phyloP scores from a whole-genome alignment of 1,140 invertebrate genomes.

The Reticulitermes speratus region DNA sequence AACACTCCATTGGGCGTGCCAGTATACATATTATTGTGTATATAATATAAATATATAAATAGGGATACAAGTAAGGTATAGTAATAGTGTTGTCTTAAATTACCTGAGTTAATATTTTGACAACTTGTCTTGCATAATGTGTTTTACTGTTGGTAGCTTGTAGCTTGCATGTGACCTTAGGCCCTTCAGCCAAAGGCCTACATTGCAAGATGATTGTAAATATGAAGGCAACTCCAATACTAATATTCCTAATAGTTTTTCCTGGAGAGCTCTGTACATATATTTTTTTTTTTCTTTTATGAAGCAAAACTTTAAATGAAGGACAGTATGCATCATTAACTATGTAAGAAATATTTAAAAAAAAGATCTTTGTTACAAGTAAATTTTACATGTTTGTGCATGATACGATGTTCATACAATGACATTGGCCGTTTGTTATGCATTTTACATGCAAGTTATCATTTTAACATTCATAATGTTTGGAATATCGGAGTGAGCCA shows the following conservation, averaged over 20 bases:
- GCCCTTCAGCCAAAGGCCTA: conserved; percentile 10
- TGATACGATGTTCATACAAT: conserved; percentile 31
- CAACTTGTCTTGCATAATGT: conserved; percentile 14
- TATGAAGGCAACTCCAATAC: conserved; percentile 23
- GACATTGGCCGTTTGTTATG: conserved; percentile 35
- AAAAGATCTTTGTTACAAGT: conserved; percentile 34
- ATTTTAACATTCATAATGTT: conserved; percentile 31
- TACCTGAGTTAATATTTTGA: conserved; percentile 13
- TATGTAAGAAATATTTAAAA: conserved; percentile 22
- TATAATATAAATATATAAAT: conserved; percentile 33
- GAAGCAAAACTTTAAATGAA: conserved; percentile 18
- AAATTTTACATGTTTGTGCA: conserved; percentile 36
- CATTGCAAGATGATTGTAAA: conserved; percentile 30
- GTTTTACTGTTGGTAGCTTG: neutral
- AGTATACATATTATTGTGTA: conserved; percentile 30
- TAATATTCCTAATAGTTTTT: conserved; percentile 28
- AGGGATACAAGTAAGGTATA: neutral
- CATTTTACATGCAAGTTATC: conserved; percentile 32
- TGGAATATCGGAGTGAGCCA: conserved; percentile 29
- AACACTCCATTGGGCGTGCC: neutral
- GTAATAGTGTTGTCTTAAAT: conserved; percentile 20
- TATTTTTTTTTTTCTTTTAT: conserved; percentile 27
- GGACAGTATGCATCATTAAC: conserved; percentile 20
- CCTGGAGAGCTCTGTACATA: conserved; percentile 31
- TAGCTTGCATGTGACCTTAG: conserved; percentile 21